Percentiles rank a stretch among this genome's conserved stretches.
Conservation (phyloP, 53 echinoderm and acorn worm genomes). For the Hippasteria phrygiana region DNA sequence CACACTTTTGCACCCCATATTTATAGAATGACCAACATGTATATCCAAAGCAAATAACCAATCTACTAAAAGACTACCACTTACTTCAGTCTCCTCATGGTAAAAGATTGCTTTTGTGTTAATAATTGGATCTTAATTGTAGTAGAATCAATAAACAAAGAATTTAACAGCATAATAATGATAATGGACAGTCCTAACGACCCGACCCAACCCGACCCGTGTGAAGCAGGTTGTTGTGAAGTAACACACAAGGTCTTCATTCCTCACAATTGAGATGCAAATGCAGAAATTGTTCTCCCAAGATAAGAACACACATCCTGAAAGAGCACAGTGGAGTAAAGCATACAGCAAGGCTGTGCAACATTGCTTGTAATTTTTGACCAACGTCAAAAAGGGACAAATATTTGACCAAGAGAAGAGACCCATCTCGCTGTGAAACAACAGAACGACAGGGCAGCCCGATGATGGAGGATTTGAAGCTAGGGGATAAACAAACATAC, state of each 20-base stretch:
- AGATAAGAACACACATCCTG: not conserved
- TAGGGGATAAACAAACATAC: conserved; percentile 18
- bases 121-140: not conserved
- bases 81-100: not conserved
- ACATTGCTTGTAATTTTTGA: not conserved
- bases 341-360: not conserved
- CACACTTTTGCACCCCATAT: no score
- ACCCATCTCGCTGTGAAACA: not conserved
- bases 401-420: not conserved
- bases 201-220: not conserved
- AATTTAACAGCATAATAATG: not conserved
- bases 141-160: conserved; percentile 33
- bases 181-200: not conserved
- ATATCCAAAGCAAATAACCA: no score
- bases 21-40: no score
- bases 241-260: not conserved
- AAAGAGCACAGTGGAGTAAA: not conserved
- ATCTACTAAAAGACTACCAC: no score
- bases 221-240: not conserved
- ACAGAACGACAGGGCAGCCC: not conserved
- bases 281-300: not conserved
- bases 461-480: not conserved
- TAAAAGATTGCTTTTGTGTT: not conserved
- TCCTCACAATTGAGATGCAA: conserved; percentile 16
- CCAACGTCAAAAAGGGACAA: not conserved